Evolutionary conservation across 2,797 vertebrate species (phyloP).

Genomic region (Coilia nasus): DNA sequence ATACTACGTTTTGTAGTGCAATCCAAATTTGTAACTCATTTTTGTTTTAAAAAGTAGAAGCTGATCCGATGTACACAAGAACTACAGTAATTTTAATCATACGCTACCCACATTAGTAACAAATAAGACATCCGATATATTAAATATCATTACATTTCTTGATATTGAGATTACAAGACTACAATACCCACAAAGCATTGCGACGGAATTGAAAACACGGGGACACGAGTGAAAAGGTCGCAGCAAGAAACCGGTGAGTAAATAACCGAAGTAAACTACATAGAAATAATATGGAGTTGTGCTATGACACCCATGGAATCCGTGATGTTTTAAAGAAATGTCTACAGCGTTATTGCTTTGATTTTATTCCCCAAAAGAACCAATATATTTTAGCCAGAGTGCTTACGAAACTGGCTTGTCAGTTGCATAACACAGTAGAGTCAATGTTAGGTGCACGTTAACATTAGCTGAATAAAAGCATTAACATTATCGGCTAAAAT

Average conservation of each 20-base stretch:
- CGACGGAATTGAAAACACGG: slow-evolving; percentile 26
- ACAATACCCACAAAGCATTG: slow-evolving; percentile 58
- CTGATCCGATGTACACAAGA: too few relatives aligned
- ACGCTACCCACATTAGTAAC: neutral
- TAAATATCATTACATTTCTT: too few relatives aligned
- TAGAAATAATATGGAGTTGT: neutral
- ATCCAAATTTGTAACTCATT: neutral
- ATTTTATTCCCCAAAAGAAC: neutral
- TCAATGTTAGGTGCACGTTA: neutral
- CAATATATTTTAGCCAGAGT: neutral
- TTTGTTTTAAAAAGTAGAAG: neutral
- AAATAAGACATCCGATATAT: neutral
- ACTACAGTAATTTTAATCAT: neutral
- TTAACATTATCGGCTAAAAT: too few relatives aligned
- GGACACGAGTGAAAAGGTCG: slow-evolving; percentile 57
- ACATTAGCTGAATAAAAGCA: neutral
- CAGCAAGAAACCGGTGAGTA: slow-evolving; percentile 55
- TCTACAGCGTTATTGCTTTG: neutral
- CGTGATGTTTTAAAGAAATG: neutral
- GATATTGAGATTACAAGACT: slow-evolving; percentile 40
- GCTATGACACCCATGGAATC: neutral
- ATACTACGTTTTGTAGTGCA: slow-evolving; percentile 5
- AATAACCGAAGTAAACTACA: slow-evolving; percentile 28
- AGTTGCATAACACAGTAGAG: slow-evolving; percentile 2
- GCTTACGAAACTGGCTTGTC: slow-evolving; percentile 19